Conservation (phyloP, 2,113 vertebrate species). For the Sylvia atricapilla region DNA sequence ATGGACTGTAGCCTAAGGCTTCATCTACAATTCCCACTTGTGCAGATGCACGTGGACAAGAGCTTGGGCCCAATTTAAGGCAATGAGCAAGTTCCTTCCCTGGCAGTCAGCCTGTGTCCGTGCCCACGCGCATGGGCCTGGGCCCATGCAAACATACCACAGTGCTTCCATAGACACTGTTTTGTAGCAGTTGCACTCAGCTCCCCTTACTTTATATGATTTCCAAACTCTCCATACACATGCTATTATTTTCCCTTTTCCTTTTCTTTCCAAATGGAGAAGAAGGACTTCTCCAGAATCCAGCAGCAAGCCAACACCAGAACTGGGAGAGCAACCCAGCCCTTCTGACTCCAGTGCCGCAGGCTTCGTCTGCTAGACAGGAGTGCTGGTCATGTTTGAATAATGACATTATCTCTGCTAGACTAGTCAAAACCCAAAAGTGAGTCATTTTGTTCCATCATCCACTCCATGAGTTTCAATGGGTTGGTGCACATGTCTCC, state of each 20-base stretch:
- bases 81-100: slow-evolving; percentile 8
- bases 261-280: neutral
- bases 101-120: neutral
- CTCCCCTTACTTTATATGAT: neutral
- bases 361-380: neutral
- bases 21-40: neutral
- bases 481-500: neutral
- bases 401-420: slow-evolving; percentile 18
- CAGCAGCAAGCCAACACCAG: neutral
- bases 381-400: slow-evolving; percentile 3
- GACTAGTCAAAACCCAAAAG: neutral
- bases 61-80: neutral
- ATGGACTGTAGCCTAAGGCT: neutral
- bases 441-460: neutral
- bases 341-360: neutral
- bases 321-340: neutral
- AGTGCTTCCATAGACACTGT: neutral
- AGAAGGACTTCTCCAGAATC: neutral
- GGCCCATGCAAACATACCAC: slow-evolving; percentile 28
- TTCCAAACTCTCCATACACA: neutral
- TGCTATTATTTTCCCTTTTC: neutral
- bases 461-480: neutral
- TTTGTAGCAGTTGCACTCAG: neutral
- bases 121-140: neutral
- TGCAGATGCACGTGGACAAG: neutral